A percentile compares a stretch with the other conserved stretches of the same genome.
phyloP scores from a whole-genome alignment of 2,888 invertebrate species.

The Pilophorus perplexus region DNA sequence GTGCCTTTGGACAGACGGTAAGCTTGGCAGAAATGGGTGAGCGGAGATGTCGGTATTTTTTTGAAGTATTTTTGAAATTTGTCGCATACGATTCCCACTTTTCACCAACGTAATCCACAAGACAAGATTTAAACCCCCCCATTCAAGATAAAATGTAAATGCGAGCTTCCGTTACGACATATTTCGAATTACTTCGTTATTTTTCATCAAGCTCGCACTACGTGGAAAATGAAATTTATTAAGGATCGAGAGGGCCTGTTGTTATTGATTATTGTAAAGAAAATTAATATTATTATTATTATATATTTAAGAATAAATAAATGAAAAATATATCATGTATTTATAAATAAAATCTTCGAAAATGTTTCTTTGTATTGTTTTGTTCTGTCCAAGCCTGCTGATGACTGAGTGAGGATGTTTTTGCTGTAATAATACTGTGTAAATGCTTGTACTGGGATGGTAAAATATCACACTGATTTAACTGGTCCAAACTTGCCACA shows the following conservation, averaged over 20 bases:
- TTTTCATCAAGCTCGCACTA: slow-evolving; percentile 21
- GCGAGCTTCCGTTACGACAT: slow-evolving; percentile 36
- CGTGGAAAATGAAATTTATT: slow-evolving; percentile 31
- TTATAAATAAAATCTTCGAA: slow-evolving; percentile 37
- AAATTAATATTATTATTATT: slow-evolving; percentile 33
- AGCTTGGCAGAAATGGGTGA: slow-evolving; percentile 32
- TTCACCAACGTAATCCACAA: background rate
- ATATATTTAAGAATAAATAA: slow-evolving; percentile 38
- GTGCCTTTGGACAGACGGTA: slow-evolving; percentile 40
- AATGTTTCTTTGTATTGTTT: background rate
- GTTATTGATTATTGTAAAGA: slow-evolving; percentile 38
- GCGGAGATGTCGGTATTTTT: slow-evolving; percentile 11
- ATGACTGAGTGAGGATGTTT: too few species aligned
- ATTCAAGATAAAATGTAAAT: slow-evolving; percentile 1
- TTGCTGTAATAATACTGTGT: too few species aligned
- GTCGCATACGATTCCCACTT: slow-evolving; percentile 28
- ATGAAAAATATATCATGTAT: slow-evolving; percentile 39
- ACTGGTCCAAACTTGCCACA: too few species aligned
- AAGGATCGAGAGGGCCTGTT: slow-evolving; percentile 40
- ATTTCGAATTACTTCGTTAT: slow-evolving; percentile 23
- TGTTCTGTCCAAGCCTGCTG: background rate
- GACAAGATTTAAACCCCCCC: too few species aligned
- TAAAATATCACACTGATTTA: too few species aligned
- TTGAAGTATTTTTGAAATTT: slow-evolving; percentile 27
- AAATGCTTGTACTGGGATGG: too few species aligned